Evolutionary conservation across 2,888 invertebrate genomes (phyloP).

Genomic region (Acanthosepion lycidas): DNA sequence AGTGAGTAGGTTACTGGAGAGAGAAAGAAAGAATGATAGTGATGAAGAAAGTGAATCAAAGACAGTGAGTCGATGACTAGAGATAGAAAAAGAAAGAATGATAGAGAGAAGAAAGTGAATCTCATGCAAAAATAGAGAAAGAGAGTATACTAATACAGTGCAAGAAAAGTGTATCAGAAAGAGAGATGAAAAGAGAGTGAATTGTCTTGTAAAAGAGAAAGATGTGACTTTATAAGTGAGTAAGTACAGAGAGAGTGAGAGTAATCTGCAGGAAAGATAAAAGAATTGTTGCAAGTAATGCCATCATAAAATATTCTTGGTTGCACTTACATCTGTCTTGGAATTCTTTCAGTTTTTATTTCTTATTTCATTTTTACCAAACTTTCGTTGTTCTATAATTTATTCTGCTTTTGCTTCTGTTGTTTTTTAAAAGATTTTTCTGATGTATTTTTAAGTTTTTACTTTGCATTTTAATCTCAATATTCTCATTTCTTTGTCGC

Average conservation of each 20-base stretch:
- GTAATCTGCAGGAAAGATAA: not conserved
- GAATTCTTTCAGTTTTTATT: not conserved
- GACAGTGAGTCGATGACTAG: no score
- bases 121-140: not conserved
- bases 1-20: not conserved
- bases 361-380: not conserved
- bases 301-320: not conserved
- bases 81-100: not conserved
- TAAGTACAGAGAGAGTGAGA: not conserved
- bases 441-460: not conserved
- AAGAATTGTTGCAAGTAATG: not conserved
- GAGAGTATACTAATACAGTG: not conserved
- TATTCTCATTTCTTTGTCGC: not conserved
- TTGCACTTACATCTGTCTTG: not conserved
- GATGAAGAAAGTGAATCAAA: not conserved
- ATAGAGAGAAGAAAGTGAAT: not conserved
- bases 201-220: not conserved
- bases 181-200: not conserved
- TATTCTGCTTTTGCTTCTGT: not conserved
- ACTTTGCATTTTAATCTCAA: not conserved
- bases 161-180: not conserved
- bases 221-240: not conserved
- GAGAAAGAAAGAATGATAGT: not conserved
- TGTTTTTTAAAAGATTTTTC: not conserved
- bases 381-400: not conserved